Percentiles rank a stretch among this genome's conserved stretches.
Evolutionary conservation across 2,888 invertebrate genomes (phyloP).

Genomic region (Lepidonotus clava): DNA sequence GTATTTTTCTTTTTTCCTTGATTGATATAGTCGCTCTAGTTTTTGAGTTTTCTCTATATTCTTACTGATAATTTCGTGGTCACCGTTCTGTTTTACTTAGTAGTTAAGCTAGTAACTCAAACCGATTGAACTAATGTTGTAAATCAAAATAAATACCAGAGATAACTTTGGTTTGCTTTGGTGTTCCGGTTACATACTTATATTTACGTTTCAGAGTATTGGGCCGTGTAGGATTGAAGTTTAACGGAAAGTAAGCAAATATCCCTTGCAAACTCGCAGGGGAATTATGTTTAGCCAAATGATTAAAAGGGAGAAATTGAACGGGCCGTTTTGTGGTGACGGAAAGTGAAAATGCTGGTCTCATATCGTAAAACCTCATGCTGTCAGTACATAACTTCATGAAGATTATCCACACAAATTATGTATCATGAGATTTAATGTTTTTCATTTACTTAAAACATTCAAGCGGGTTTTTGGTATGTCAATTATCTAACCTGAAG

Average conservation of each 20-base stretch:
- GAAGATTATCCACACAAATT: too few relatives aligned
- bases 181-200: constrained; percentile 4
- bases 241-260: constrained; percentile 48
- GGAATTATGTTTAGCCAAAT: not conserved
- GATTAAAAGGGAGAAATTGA: too few relatives aligned
- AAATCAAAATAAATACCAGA: too few relatives aligned
- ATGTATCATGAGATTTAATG: too few relatives aligned
- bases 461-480: too few relatives aligned
- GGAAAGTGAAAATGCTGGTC: not conserved
- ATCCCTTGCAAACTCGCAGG: not conserved
- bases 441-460: too few relatives aligned
- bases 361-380: not conserved
- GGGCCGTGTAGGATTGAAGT: constrained; percentile 49
- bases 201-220: constrained; percentile 48
- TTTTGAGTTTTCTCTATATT: not conserved
- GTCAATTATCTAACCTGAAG: too few relatives aligned
- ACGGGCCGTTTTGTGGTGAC: not conserved
- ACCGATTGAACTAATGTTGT: too few relatives aligned
- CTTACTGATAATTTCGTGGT: not conserved
- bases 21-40: not conserved
- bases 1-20: not conserved
- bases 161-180: too few relatives aligned
- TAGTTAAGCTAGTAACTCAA: too few relatives aligned
- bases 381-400: too few relatives aligned
- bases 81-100: too few relatives aligned